Evolutionary conservation across 2,888 invertebrate genomes (phyloP), one percentile per base, ranked within the genome.

Genomic region (Mylabris sibirica): DNA sequence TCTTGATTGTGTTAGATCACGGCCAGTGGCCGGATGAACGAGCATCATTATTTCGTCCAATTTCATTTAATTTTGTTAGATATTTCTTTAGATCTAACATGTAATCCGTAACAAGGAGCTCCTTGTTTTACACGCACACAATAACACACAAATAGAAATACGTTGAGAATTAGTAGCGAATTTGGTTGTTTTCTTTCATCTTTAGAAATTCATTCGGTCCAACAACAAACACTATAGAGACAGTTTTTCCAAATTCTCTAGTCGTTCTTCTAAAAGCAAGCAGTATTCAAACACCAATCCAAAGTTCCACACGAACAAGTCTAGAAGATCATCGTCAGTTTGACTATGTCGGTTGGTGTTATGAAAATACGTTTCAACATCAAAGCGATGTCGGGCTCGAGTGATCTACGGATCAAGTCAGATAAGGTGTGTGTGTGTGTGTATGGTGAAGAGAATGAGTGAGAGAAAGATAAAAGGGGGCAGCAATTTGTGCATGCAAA

Each of bases 401-500:
- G 75, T 76, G 80, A 81, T 82, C 81, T 77, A 76, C 75, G 75
- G 80, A 81, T 81, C 81, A 78, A 79, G 80, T 78, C 75, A 72
- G 75, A 30, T 8, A 30, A 8, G 30, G 3, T 30, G 30, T 30
- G 8, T 30, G 30, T 30, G 30, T 30, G 4, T 5, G 30, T 30
- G 30, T 30, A 1, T 5, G 3, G 30, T 30, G 8, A 30, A 30
- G 30, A 30, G 30, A 30, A 30, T 8, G 30, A 30, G 30, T 1
- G 30, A 30, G 30, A 30, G 30, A n/a, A n/a, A 30, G 30, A 30
- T 30, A 30, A 30, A 30, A 30, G 30, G 30, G 30, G 30, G 30
- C 30, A 81, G 80, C 82, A 81, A 82, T 83, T 82, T 82, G 82
- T 80, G 80, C 80, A 82, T 83, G 81, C 81, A 82, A 82, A 83